phyloP scores from a whole-genome alignment of 2,888 invertebrate species.

The Tryphoninae sp. region DNA sequence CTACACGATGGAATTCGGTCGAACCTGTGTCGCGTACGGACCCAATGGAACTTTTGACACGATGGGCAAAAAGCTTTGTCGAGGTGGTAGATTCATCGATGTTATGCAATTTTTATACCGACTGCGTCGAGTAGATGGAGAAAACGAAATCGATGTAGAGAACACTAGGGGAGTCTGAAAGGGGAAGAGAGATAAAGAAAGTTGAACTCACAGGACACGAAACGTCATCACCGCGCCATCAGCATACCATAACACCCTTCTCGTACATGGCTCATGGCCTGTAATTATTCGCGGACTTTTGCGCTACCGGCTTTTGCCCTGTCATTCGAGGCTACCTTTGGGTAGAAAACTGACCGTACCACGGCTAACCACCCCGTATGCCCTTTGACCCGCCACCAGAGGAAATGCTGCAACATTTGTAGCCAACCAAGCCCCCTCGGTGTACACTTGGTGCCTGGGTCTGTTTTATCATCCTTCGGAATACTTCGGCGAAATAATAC shows the following conservation, averaged over 20 bases:
- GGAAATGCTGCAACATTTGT: conserved; percentile 30
- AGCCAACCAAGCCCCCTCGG: not conserved
- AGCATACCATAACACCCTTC: conserved; percentile 20
- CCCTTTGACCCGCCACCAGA: conserved; percentile 59
- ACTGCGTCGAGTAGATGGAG: not conserved
- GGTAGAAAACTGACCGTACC: conserved; percentile 37
- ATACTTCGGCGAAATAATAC: conserved; percentile 61
- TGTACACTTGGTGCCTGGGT: conserved; percentile 16
- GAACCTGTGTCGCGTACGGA: too few species aligned
- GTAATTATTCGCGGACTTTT: conserved; percentile 71
- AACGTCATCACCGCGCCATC: conserved; percentile 6
- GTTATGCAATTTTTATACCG: not conserved
- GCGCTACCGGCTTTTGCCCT: conserved; percentile 60
- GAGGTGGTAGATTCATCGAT: not conserved
- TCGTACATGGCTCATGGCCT: conserved; percentile 55
- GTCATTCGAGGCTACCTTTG: conserved; percentile 70
- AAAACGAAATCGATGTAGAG: conserved; percentile 8
- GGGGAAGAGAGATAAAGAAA: not conserved
- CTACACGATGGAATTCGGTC: too few species aligned
- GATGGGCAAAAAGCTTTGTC: not conserved
- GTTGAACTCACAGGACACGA: not conserved
- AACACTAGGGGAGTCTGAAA: not conserved
- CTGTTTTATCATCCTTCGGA: conserved; percentile 32
- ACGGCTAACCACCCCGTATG: conserved; percentile 29
- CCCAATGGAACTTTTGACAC: too few species aligned